Base-by-base conservation (phyloP, 2,888 invertebrate species). In the Thecocarcelia acutangulata region DNA sequence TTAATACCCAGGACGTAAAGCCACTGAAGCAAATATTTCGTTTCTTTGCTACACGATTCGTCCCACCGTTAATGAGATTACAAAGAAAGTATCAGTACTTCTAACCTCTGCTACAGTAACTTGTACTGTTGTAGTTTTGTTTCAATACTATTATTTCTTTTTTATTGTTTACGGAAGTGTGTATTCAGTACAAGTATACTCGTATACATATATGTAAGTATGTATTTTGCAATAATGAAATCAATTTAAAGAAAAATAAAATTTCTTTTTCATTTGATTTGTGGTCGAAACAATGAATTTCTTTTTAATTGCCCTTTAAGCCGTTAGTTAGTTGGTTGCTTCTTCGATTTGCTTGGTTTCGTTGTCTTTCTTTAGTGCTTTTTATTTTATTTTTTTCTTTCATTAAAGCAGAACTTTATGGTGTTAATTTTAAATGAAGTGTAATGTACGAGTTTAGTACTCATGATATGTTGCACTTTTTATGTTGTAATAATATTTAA, bases 281-380 rank as follows among this genome's bases (percentile, higher is more conserved):
- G 63, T 56, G 73, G 73, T 64, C 73, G 54, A 74, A 74, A 64
- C 50, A 59, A 68, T 54, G 63, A 70, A 64, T 70, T 75, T 69
- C 69, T 64, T 74, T 74, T 68, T 68, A 44, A 61, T 74, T 69
- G 76, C 80, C 80, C 80, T 81, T 81, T 80, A 12, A 75, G 69
- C 80, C 52, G 52, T 66, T 37, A 19, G 52, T 66, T 37, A 19
- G 15, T 19, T 61, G 40, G 9, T 15, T 73, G 63, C 19, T 56
- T 48, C 44, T 44, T 46, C 21, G 17, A 5, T 59, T 76, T 59
- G 13, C 2, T 15, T 12, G 1, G 3, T 50, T 50, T 50, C 33
- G 8, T 28, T 15, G 15, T 19, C 4, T 75, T 50, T 42, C 33
- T 12, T 44, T 33, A 0, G 12, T 6, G 0, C 12, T 50, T 50